A percentile compares a stretch with the other conserved stretches of the same genome.
phyloP scores from a whole-genome alignment of 2,888 invertebrate genomes.

The Branchellion lobata region DNA sequence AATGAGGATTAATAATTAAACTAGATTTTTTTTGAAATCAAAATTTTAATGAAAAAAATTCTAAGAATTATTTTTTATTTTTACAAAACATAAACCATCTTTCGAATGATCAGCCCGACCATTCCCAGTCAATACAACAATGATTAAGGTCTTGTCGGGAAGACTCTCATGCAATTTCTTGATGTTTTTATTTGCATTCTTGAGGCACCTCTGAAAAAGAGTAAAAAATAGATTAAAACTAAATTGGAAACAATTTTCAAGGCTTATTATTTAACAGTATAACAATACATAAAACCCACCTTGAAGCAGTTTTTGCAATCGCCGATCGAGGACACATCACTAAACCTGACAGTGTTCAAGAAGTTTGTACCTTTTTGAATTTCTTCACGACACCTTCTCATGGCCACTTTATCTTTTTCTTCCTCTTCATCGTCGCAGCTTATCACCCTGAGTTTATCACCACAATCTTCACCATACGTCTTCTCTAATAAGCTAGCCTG shows the following conservation, averaged over 20 bases:
- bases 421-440: background rate
- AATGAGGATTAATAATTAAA: too few species aligned
- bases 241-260: too few species aligned
- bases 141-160: constrained; percentile 1
- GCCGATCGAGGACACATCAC: background rate
- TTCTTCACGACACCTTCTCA: constrained; percentile 25
- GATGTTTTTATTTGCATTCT: background rate
- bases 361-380: background rate
- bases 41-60: background rate
- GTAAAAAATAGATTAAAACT: too few species aligned
- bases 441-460: background rate
- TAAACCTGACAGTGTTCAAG: constrained; percentile 15
- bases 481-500: background rate
- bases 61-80: constrained; percentile 17
- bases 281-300: constrained; percentile 15
- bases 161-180: constrained; percentile 29
- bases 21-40: too few species aligned
- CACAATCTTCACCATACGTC: background rate
- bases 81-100: constrained; percentile 3
- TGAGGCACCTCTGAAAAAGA: background rate
- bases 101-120: background rate
- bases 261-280: too few species aligned
- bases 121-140: constrained; percentile 11
- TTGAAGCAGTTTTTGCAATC: constrained; percentile 19
- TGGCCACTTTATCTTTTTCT: background rate